A percentile compares a stretch with the other conserved stretches of the same genome.
Conservation (phyloP, 2,113 vertebrate genomes). For the Tylochromis polylepis region DNA sequence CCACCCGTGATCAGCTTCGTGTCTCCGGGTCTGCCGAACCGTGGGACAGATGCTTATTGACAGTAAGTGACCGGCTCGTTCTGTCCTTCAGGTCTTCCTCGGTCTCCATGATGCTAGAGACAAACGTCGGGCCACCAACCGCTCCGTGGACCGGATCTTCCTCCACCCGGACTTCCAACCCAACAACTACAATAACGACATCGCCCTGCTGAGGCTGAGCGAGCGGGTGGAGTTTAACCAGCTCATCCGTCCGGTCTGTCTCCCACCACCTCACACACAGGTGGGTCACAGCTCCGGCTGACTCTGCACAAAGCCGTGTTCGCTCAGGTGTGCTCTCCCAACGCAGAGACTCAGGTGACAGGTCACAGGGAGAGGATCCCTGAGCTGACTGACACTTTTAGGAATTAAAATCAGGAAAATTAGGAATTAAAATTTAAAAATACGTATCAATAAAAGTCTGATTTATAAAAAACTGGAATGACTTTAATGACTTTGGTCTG, state of each 20-base stretch:
- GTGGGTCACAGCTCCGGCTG: not conserved
- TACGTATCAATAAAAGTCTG: not conserved
- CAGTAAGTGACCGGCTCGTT: not conserved
- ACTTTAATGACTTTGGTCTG: not conserved
- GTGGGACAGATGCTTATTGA: not conserved
- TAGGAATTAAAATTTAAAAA: not conserved
- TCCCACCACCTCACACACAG: conserved; percentile 73
- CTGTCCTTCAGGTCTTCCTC: conserved; percentile 73
- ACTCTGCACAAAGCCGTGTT: not conserved
- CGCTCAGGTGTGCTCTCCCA: not conserved
- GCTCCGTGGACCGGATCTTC: conserved; percentile 78
- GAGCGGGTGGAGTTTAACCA: conserved; percentile 73
- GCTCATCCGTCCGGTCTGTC: conserved; percentile 81
- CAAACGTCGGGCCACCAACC: conserved; percentile 73
- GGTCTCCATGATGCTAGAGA: conserved; percentile 80
- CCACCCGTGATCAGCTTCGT: not conserved
- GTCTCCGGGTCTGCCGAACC: not conserved
- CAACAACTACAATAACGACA: conserved; percentile 91
- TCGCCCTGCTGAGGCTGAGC: conserved; percentile 85
- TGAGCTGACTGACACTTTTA: not conserved
- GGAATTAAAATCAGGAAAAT: not conserved
- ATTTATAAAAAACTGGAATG: not conserved
- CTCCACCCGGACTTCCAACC: conserved; percentile 90
- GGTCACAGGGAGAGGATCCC: not conserved
- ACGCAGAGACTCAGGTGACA: not conserved